Evolutionary conservation across 2,888 invertebrate genomes (phyloP), one percentile per base, ranked within the genome.

Genomic region (Patella caerulea): DNA sequence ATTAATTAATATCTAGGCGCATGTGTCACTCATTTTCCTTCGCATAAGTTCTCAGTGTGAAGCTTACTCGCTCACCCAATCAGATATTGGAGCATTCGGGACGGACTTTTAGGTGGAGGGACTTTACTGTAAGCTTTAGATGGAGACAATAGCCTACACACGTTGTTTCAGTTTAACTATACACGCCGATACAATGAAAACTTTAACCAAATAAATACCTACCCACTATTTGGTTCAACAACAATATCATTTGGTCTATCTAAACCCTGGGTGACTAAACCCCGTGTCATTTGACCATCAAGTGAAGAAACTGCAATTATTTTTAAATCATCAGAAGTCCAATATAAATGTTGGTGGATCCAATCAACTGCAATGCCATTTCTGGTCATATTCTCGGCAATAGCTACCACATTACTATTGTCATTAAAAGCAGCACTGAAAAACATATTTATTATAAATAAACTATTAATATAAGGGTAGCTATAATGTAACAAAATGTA

Each of bases 331-430:
- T 98, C 96, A 92, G 98, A 98, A 7, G 93, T 93, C 92, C 92
- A 92, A 87, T 99, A 99, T 83, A 99, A 95, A 89, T 98, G 97
- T 92, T 96, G 96, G 93, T 98, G 98, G 81, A 99, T 95, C 99
- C 99, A 99, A 92, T 99, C 99, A 19, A 98, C 96, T 3, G 99
- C 98, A 80, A 99, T 93, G 3, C 98, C 99, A 92, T 99, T 97
- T 79, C 95, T 96, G 76, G 97, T 93, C 88, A 96, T 72, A 7
- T 78, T 70, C 2, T 81, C 75, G 14, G 74, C 80, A 14, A 81
- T 72, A n/a, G 76, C 77, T 7, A 78, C 74, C 15, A 74, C 75
- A 14, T 72, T 74, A 5, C 95, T 95, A 77, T 97, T 97, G 92
- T 97, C 97, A 91, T 97, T 96, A 86, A 98, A 97, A 45, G 97